Evolutionary conservation across 2,113 vertebrate genomes (phyloP), one percentile per base, ranked within the genome.

Genomic region (Lycaon pictus): DNA sequence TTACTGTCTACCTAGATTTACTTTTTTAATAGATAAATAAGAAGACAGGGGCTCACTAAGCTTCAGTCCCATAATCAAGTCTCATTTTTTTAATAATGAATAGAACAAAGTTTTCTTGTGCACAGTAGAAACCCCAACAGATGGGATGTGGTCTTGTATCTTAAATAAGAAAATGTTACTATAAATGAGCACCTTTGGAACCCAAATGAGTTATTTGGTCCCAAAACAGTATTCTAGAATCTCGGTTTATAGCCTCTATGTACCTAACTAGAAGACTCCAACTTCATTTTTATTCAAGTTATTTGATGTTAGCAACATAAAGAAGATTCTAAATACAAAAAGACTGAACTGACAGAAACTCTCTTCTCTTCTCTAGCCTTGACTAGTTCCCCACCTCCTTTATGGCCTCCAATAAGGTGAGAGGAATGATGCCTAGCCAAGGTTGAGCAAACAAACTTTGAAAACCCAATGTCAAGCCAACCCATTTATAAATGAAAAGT

Each of bases 221-320:
- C 37, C 35, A 71, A 91, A 80, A 7, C 23, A 86, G 19, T 13
- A 55, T 11, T 20, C 9, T 84, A n/a, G 16, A 69, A 84, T 71
- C 56, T 67, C 29, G 16, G 3, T 60, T 53, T 95, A 53, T 60
- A 83, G 72, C 13, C 19, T 29, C 37, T 77, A 77, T 43, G 15
- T 77, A 77, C 74, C 16, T 79, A 48, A 65, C 7, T 32, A 83
- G 60, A 83, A 37, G n/a, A 16, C 32, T 65, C 55, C 7, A 43
- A 11, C 5, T 90, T 69, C 13, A 51, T 86, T 92, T 96, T 65
- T 48, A 89, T 65, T 77, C 74, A 93, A 53, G 65, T 58, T 88
- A 74, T 76, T 71, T 90, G 88, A 92, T 16, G 84, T 72, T 55
- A 83, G 56, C 25, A 53, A 55, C 16, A 35, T 55, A 19, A n/a